Evolutionary conservation across 2,113 vertebrate genomes (phyloP), one percentile per base, ranked within the genome.

Genomic region (Ornithorhynchus anatinus): DNA sequence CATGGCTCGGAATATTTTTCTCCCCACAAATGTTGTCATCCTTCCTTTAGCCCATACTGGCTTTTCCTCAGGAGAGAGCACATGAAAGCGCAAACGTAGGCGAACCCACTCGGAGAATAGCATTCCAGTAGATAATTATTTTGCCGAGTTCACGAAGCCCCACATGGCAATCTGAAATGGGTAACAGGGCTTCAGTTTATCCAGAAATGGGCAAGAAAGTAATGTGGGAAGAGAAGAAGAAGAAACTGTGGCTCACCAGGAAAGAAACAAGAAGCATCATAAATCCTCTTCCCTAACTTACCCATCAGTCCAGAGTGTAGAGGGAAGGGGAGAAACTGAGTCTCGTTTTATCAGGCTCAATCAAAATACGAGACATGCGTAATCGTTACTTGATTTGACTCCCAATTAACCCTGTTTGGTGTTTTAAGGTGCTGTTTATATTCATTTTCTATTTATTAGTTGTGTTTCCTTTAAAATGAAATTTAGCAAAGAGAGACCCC

Each of bases 1-100:
- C 16, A 59, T 35, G 64, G 13, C 45, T 76, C 65, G 25, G 69
- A 54, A 78, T 47, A 50, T 64, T 64, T 51, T 35, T 64, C 70
- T 69, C 20, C 25, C 42, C 19, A 59, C 64, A 20, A 61, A 45
- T 69, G 64, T 79, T 51, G 53, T 39, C 54, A 69, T 68, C n/a
- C n/a, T n/a, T n/a, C 25, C 44, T 22, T 79, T 50, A 23, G 13
- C 23, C 8, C 57, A 12, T 25, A 23, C 7, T 60, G 51, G 45
- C 45, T 59, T 65, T 61, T 40, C 37, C 45, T 25, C 39, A 71
- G 23, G 58, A 25, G 44, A 53, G 53, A 62, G 56, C 53, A 50
- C 45, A n/a, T 40, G 25, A 65, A 0, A 2, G 32, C 35, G 77
- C 27, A 44, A 64, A 48, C 14, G 15, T 1, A 7, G 36, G 64